A percentile compares a stretch with the other conserved stretches of the same genome.
phyloP scores from a whole-genome alignment of 1,140 invertebrate species.

The Eulimnadia texana region DNA sequence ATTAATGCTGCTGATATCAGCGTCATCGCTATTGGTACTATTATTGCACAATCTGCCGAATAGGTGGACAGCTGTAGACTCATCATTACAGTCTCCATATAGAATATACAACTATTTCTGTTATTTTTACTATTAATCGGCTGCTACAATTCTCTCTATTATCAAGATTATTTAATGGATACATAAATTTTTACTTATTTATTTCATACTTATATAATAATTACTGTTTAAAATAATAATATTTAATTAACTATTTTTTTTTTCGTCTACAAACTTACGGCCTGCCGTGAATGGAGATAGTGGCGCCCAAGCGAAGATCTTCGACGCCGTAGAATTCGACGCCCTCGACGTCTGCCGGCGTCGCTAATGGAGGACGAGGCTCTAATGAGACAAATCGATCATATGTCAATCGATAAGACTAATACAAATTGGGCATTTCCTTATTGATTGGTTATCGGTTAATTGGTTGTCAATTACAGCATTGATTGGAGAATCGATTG shows the following conservation, averaged over 20 bases:
- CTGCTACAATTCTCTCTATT: no score
- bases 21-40: no score
- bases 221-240: no score
- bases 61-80: no score
- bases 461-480: background rate
- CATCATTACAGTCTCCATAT: no score
- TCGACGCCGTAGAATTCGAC: slow-evolving; percentile 9
- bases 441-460: background rate
- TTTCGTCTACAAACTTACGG: slow-evolving; percentile 3
- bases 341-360: slow-evolving; percentile 11
- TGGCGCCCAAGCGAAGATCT: slow-evolving; percentile 9
- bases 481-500: no score
- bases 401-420: background rate
- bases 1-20: no score
- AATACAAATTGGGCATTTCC: background rate
- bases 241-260: background rate
- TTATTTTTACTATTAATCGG: no score
- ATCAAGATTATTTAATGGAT: no score
- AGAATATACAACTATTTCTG: no score
- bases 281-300: slow-evolving; percentile 10
- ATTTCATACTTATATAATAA: background rate
- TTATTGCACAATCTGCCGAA: no score
- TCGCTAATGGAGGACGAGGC: slow-evolving; percentile 1
- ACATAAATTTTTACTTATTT: background rate
- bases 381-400: slow-evolving; percentile 1